Evolutionary conservation across 2,888 invertebrate species (phyloP).

Genomic region (Cecidostiba fungosa): DNA sequence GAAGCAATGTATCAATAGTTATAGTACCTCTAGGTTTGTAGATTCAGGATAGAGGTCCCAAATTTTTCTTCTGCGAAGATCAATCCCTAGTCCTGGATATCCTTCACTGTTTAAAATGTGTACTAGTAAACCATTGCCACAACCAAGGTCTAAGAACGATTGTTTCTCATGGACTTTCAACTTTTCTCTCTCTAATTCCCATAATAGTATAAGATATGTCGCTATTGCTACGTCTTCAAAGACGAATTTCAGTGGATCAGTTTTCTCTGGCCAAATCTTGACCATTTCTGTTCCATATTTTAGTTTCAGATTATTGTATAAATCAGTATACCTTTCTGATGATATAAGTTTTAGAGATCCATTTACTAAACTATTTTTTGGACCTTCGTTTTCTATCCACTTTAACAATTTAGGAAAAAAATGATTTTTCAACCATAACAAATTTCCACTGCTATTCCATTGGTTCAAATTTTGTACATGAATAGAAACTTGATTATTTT

Average conservation of each 20-base stretch:
- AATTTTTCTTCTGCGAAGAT: conserved; percentile 91
- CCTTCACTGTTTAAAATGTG: conserved; percentile 93
- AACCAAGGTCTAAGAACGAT: conserved; percentile 96
- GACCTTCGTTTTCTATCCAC: conserved; percentile 82
- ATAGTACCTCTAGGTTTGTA: conserved; percentile 85
- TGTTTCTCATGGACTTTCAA: conserved; percentile 79
- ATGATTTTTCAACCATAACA: conserved; percentile 82
- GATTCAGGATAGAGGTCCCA: conserved; percentile 90
- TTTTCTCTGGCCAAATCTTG: conserved; percentile 94
- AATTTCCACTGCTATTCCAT: conserved; percentile 64
- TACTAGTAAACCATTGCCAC: conserved; percentile 97
- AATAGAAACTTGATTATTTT: conserved; percentile 65
- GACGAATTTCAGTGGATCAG: conserved; percentile 96
- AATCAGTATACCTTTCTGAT: conserved; percentile 85
- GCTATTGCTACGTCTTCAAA: conserved; percentile 98
- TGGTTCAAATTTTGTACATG: conserved; percentile 49
- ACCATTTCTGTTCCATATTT: conserved; percentile 90
- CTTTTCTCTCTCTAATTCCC: conserved; percentile 84
- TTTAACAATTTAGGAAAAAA: conserved; percentile 84
- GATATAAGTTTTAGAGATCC: conserved; percentile 86
- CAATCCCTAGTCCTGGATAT: conserved; percentile 90
- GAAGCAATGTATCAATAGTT: not conserved
- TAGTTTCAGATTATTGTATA: conserved; percentile 88
- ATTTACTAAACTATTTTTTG: conserved; percentile 66
- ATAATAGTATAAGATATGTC: conserved; percentile 90